Percentiles rank a stretch among this genome's conserved stretches.
phyloP scores from a whole-genome alignment of 2,113 vertebrate species.

The Dissostichus mawsoni region DNA sequence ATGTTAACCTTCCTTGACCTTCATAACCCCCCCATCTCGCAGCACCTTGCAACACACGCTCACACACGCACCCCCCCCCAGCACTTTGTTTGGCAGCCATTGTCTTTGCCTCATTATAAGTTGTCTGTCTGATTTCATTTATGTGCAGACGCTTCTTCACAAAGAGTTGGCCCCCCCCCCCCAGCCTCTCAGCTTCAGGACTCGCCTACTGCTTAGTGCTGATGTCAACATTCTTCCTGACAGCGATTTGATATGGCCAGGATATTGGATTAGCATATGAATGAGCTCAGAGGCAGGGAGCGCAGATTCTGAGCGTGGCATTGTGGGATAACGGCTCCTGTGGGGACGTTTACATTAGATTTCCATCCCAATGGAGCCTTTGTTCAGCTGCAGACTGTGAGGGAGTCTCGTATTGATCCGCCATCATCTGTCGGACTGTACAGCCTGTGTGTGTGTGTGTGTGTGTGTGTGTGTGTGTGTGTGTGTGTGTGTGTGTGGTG shows the following conservation, averaged over 20 bases:
- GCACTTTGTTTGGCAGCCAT: slow-evolving; percentile 26
- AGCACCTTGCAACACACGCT: background rate
- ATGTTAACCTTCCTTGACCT: background rate
- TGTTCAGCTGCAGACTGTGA: slow-evolving; percentile 39
- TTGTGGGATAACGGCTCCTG: slow-evolving; percentile 61
- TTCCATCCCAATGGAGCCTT: slow-evolving; percentile 68
- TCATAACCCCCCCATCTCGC: background rate
- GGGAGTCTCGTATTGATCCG: slow-evolving; percentile 40
- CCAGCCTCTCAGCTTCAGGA: slow-evolving; percentile 11
- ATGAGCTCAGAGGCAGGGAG: slow-evolving; percentile 41
- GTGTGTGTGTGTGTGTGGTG: no score
- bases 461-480: no score
- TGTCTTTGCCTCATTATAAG: slow-evolving; percentile 58
- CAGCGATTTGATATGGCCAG: slow-evolving; percentile 54
- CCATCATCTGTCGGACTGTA: slow-evolving; percentile 34
- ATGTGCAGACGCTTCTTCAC: slow-evolving; percentile 39
- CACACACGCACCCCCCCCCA: background rate
- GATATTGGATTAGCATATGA: slow-evolving; percentile 69
- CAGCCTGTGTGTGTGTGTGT: background rate
- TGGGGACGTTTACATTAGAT: slow-evolving; percentile 67
- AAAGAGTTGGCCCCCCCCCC: slow-evolving; percentile 12
- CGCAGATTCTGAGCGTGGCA: slow-evolving; percentile 26
- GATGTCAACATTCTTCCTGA: slow-evolving; percentile 58
- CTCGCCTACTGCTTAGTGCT: slow-evolving; percentile 31
- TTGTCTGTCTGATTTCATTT: slow-evolving; percentile 37